Conservation (phyloP, 2,113 vertebrate species). For the Cariama cristata region DNA sequence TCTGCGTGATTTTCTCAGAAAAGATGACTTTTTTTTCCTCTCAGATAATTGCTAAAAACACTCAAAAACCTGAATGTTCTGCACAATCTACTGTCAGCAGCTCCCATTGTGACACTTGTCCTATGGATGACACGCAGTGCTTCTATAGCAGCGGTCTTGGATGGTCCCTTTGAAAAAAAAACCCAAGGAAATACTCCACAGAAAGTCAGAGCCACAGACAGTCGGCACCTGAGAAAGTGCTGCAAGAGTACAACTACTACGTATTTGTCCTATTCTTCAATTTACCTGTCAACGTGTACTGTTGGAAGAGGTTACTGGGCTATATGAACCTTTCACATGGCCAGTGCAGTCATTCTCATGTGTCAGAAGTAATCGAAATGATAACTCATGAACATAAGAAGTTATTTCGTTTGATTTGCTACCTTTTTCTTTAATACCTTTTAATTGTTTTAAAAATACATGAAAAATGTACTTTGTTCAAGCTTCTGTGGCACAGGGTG, state of each 20-base stretch:
- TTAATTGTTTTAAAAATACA: neutral
- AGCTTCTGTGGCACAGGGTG: neutral
- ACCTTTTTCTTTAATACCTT: neutral
- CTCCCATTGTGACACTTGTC: neutral
- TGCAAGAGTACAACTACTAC: neutral
- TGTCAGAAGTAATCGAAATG: neutral
- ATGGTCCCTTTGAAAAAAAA: neutral
- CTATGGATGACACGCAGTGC: rapidly evolving
- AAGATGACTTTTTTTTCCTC: too few species aligned
- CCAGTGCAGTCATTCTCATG: neutral
- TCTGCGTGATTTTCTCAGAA: neutral
- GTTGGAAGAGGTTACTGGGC: neutral
- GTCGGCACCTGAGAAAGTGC: neutral
- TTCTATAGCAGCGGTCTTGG: neutral
- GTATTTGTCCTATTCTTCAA: neutral
- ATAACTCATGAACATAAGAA: neutral
- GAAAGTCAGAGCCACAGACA: neutral
- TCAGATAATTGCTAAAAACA: neutral
- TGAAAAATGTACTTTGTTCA: neutral
- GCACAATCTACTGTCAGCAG: neutral
- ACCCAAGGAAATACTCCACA: neutral
- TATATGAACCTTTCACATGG: rapidly evolving
- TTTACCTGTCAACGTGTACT: too few species aligned
- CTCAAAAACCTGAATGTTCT: neutral
- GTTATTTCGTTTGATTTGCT: neutral